A percentile compares a stretch with the other conserved stretches of the same genome.
Conservation (phyloP, 1,140 invertebrate species). For the Monomorium pharaonis region DNA sequence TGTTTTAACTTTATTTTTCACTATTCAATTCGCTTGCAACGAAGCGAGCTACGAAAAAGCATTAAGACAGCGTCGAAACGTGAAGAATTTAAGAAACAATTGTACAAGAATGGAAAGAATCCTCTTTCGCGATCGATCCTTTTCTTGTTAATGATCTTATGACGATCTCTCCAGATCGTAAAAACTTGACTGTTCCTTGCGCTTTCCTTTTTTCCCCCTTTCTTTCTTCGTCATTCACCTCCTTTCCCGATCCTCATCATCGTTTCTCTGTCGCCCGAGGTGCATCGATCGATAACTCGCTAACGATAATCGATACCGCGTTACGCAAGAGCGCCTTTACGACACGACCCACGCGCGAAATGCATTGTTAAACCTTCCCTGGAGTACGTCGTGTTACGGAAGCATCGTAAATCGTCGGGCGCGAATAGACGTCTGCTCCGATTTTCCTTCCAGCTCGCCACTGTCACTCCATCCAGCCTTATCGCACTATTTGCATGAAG, state of each 20-base stretch:
- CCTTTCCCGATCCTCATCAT: too few species aligned
- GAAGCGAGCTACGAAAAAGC: not conserved
- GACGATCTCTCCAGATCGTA: not conserved
- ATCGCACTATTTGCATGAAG: not conserved
- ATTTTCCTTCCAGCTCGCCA: not conserved
- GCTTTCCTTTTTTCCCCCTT: not conserved
- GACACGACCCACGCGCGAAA: slow-evolving; percentile 51
- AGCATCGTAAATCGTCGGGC: slow-evolving; percentile 10
- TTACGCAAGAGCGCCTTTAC: slow-evolving; percentile 63
- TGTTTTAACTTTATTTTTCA: not conserved
- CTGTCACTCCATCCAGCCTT: not conserved
- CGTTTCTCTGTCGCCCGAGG: not conserved
- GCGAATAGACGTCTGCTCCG: not conserved
- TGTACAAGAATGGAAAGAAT: not conserved
- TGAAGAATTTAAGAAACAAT: not conserved
- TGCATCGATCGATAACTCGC: slow-evolving; percentile 54
- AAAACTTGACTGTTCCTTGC: not conserved
- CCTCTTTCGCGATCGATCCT: not conserved
- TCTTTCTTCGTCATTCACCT: not conserved
- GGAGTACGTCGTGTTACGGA: slow-evolving; percentile 58
- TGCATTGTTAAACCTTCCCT: slow-evolving; percentile 56
- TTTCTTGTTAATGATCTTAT: not conserved
- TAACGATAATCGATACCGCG: slow-evolving; percentile 62
- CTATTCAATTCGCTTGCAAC: not conserved
- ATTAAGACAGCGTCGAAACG: not conserved